Conservation (phyloP, 2,113 vertebrate species). For the Bombycilla garrulus region DNA sequence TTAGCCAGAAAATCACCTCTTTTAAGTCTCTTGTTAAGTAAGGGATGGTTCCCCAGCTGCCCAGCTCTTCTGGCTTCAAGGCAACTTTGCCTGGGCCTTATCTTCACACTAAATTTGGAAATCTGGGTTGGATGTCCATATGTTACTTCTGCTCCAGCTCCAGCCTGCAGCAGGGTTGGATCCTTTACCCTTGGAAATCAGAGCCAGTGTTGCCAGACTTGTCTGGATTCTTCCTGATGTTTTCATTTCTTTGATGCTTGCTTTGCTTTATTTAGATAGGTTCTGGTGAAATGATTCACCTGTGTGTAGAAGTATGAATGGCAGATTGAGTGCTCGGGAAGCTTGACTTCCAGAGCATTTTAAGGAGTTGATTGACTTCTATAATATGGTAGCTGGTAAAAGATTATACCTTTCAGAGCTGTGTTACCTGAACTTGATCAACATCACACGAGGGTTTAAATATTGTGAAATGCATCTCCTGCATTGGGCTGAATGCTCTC, state of each 20-base stretch:
- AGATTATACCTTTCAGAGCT: conserved; percentile 55
- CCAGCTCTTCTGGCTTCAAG: not conserved
- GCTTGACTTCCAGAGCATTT: conserved; percentile 42
- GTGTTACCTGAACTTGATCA: conserved; percentile 55
- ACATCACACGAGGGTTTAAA: not conserved
- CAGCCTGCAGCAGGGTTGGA: not conserved
- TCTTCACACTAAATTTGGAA: not conserved
- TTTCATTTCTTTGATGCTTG: conserved; percentile 41
- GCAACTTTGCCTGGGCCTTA: not conserved
- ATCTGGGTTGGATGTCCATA: not conserved
- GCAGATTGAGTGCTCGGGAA: conserved; percentile 54
- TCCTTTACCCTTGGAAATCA: not conserved
- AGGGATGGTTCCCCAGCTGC: not conserved
- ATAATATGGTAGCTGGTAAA: conserved; percentile 55
- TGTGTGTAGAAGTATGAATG: conserved; percentile 43
- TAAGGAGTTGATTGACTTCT: conserved; percentile 53
- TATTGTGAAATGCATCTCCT: conserved; percentile 45
- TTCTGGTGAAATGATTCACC: conserved; percentile 61
- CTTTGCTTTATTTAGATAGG: conserved; percentile 48
- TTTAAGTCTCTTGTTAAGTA: not conserved
- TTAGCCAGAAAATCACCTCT: not conserved
- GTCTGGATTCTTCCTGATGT: conserved; percentile 37
- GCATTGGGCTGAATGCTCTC: not conserved
- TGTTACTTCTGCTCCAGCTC: conserved; percentile 5
- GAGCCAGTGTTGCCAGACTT: not conserved